Percentiles rank a stretch among this genome's conserved stretches.
Conservation (phyloP, 1,140 invertebrate genomes). For the Cryptotermes secundus region DNA sequence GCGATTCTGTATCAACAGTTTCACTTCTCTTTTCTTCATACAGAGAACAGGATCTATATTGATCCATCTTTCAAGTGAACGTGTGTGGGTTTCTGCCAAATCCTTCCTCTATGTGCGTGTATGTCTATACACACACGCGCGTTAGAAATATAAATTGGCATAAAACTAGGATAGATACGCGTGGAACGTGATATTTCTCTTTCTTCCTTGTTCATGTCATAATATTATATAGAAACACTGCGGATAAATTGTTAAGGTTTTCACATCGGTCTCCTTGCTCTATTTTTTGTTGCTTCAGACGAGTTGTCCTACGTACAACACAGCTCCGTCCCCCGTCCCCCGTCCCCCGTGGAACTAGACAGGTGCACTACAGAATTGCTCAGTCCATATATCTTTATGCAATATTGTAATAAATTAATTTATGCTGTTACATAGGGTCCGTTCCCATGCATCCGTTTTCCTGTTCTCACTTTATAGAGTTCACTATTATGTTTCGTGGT, state of each 20-base stretch:
- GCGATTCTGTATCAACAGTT: not conserved
- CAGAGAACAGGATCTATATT: not conserved
- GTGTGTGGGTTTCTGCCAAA: not conserved
- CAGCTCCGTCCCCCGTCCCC: not conserved
- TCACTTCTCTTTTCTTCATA: not conserved
- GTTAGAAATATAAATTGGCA: not conserved
- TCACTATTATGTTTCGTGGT: too few species aligned
- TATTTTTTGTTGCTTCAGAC: too few species aligned
- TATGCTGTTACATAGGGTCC: too few species aligned
- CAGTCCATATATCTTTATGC: not conserved
- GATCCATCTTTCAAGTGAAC: not conserved
- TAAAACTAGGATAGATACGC: not conserved
- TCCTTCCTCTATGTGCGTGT: not conserved
- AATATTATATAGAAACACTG: not conserved
- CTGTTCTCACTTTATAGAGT: too few species aligned
- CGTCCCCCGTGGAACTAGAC: not conserved
- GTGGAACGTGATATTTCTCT: not conserved
- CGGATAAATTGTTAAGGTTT: conserved; percentile 9
- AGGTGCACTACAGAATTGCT: not conserved
- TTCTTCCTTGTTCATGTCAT: not conserved
- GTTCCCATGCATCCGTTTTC: too few species aligned
- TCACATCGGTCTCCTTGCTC: not conserved
- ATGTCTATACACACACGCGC: not conserved
- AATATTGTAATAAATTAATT: not conserved
- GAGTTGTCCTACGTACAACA: not conserved